Conservation (phyloP, 2,113 vertebrate species). For the Psittacula cyanocephala region DNA sequence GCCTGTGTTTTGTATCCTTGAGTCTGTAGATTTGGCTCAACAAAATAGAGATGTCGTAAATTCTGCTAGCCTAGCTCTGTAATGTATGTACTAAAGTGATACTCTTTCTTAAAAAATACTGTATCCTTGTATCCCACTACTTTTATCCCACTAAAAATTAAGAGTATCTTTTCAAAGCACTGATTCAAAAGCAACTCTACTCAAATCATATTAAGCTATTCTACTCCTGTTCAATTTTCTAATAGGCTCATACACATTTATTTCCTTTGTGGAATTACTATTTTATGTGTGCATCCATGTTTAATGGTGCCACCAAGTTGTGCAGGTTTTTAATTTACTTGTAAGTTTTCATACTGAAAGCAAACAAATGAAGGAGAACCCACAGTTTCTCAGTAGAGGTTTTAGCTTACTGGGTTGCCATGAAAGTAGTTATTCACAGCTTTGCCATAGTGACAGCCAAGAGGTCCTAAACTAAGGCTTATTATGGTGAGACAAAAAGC, state of each 20-base stretch:
- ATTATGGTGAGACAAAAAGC: not conserved
- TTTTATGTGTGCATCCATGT: not conserved
- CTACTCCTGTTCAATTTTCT: not conserved
- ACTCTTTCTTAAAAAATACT: not conserved
- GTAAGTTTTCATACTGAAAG: not conserved
- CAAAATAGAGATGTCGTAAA: not conserved
- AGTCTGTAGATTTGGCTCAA: not conserved
- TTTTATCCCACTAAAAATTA: not conserved
- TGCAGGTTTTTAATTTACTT: not conserved
- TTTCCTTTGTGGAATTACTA: not conserved
- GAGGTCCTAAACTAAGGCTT: not conserved
- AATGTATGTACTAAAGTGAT: not conserved
- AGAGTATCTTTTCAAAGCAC: not conserved
- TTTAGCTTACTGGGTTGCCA: not conserved
- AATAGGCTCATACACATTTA: not conserved
- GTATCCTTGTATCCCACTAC: not conserved
- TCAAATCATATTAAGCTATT: not conserved
- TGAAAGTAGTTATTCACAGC: not conserved
- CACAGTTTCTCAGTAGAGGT: not conserved
- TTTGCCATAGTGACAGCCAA: not conserved
- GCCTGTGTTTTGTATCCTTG: not conserved
- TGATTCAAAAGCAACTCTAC: not conserved
- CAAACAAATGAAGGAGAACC: not conserved
- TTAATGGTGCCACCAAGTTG: not conserved
- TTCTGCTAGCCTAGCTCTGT: not conserved